These are phyloP conservation scores for Syndactyla subalaris DNA, from an alignment of 2,797 vertebrate species.

Conservation along the genomic window DNA sequence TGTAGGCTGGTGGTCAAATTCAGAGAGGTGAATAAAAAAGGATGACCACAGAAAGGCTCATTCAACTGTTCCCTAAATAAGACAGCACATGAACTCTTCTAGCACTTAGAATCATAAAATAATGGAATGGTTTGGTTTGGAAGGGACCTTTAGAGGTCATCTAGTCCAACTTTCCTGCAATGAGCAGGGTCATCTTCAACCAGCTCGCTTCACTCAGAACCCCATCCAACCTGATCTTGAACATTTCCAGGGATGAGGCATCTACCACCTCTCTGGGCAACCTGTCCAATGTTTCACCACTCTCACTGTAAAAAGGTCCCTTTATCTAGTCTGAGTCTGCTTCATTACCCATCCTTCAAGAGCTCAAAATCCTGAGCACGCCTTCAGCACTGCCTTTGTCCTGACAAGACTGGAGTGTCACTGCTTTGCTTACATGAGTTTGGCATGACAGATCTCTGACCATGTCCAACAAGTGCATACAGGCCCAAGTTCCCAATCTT, in stretches of 20 bases:
- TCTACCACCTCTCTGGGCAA: neutral
- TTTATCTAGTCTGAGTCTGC: neutral
- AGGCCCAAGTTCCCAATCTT: neutral
- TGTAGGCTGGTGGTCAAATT: neutral
- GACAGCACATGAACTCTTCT: neutral
- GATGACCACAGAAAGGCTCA: neutral
- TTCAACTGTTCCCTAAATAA: neutral
- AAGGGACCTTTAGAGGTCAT: neutral
- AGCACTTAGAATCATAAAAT: neutral
- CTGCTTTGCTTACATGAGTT: neutral
- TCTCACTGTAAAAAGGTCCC: neutral
- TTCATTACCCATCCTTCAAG: neutral
- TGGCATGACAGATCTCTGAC: neutral
- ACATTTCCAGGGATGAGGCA: neutral
- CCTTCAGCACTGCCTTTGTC: neutral
- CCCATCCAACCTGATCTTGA: neutral
- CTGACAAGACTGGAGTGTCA: neutral
- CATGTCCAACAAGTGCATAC: fast-evolving
- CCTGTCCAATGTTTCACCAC: neutral
- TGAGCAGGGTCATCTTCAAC: neutral
- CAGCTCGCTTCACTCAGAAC: neutral
- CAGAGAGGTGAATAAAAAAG: neutral
- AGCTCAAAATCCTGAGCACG: neutral
- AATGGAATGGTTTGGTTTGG: neutral
- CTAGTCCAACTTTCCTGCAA: neutral